Conservation (phyloP, 1,140 invertebrate species). For the Pararge aegeria region DNA sequence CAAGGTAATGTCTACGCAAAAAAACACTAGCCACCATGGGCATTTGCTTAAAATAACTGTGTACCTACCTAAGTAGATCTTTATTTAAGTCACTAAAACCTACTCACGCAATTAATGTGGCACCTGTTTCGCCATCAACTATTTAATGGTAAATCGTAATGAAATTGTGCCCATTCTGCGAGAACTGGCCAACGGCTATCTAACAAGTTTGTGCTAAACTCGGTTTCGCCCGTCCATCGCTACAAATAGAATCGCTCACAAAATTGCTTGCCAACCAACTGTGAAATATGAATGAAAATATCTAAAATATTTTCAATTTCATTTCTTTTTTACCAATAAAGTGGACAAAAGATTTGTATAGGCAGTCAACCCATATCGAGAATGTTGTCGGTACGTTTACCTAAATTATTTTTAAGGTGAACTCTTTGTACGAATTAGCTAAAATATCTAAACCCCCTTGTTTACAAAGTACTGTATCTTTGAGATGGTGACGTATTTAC, state of each 20-base stretch:
- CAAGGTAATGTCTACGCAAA: no score
- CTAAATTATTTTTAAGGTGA: no score
- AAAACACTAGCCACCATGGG: no score
- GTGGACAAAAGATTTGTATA: no score
- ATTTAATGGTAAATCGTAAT: not conserved
- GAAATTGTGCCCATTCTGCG: constrained; percentile 6
- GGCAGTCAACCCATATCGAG: no score
- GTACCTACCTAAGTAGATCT: no score
- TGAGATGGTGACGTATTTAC: no score
- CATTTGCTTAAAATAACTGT: no score
- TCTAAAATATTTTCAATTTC: not conserved
- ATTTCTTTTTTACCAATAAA: not conserved
- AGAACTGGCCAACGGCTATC: constrained; percentile 2
- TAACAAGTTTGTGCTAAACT: constrained; percentile 8
- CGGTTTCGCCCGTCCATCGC: not conserved
- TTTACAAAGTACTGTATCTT: no score
- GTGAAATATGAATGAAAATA: not conserved
- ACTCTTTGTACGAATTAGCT: no score
- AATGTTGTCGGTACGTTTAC: no score
- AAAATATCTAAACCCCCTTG: no score
- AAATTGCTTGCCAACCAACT: constrained; percentile 5
- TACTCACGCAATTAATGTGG: not conserved
- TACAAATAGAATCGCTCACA: constrained; percentile 3
- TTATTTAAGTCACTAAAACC: not conserved
- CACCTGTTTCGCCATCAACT: not conserved